Evolutionary conservation across 2,888 invertebrate genomes (phyloP).

Genomic region (Seladonia tumulorum): DNA sequence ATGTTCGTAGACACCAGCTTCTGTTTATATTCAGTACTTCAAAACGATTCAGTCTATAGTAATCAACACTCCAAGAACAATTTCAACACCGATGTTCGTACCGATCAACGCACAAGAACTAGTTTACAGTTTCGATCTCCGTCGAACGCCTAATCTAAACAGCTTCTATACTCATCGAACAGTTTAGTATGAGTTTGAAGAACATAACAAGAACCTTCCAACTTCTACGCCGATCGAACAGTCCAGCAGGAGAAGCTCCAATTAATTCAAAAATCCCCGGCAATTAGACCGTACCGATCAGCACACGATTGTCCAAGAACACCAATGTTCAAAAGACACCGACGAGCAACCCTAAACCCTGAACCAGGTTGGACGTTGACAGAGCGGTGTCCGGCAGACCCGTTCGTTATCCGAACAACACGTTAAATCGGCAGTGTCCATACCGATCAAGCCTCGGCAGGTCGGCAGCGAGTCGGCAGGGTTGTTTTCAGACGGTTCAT

Average conservation of each 20-base stretch:
- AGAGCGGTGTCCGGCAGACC: no score
- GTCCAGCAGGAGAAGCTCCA: background rate
- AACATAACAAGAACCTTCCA: background rate
- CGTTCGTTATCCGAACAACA: background rate
- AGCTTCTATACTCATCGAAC: background rate
- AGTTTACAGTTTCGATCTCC: background rate
- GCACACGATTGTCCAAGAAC: background rate
- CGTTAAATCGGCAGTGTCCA: constrained; percentile 3
- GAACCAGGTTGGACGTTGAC: background rate
- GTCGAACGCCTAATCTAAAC: background rate
- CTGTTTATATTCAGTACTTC: background rate
- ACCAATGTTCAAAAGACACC: background rate
- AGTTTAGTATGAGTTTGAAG: background rate
- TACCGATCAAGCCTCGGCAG: background rate
- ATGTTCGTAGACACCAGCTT: background rate
- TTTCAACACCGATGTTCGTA: background rate
- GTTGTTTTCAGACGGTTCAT: background rate
- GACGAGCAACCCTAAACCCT: background rate
- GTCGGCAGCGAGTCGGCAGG: background rate
- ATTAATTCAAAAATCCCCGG: background rate
- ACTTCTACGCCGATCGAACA: background rate
- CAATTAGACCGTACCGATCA: background rate
- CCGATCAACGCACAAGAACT: background rate
- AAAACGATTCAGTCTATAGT: background rate
- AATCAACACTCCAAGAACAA: background rate